Evolutionary conservation across 2,888 invertebrate genomes (phyloP).

Genomic region (Drosophila flavopinicola): DNA sequence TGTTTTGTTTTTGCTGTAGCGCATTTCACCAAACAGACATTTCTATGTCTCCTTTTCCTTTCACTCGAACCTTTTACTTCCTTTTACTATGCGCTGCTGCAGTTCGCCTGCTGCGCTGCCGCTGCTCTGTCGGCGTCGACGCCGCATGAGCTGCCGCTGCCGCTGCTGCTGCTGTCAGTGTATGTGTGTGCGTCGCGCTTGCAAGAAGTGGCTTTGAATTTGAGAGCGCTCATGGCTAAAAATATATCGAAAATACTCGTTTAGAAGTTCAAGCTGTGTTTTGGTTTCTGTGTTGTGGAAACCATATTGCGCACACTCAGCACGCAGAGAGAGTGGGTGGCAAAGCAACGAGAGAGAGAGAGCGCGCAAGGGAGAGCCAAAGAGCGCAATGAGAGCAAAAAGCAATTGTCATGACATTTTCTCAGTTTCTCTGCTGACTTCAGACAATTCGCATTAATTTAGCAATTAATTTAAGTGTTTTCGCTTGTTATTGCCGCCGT

Average conservation of each 20-base stretch:
- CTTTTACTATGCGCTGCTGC: conserved; percentile 23
- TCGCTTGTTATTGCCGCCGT: conserved; percentile 26
- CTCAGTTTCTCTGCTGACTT: conserved; percentile 66
- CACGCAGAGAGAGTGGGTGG: conserved; percentile 51
- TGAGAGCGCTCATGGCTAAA: conserved; percentile 57
- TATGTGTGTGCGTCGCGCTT: conserved; percentile 46
- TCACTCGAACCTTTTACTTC: conserved; percentile 77
- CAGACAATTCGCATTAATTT: conserved; percentile 66
- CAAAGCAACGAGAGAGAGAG: conserved; percentile 6
- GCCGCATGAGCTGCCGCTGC: conserved; percentile 4
- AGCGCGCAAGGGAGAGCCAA: conserved; percentile 7
- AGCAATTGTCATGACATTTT: conserved; percentile 36
- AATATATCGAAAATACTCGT: conserved; percentile 52
- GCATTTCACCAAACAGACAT: conserved; percentile 30
- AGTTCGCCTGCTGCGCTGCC: neutral
- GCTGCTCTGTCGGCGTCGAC: conserved; percentile 10
- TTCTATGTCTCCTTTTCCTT: conserved; percentile 52
- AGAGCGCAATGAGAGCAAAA: conserved; percentile 9
- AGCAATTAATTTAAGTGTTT: conserved; percentile 62
- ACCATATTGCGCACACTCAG: conserved; percentile 53
- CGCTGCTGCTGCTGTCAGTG: conserved; percentile 35
- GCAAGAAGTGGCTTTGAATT: conserved; percentile 52
- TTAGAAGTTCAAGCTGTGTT: conserved; percentile 51
- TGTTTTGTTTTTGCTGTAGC: conserved; percentile 17
- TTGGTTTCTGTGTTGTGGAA: conserved; percentile 17